Evolutionary conservation across 64 coral and sea anemone genomes (phyloP).

Genomic region (Montipora cactus): DNA sequence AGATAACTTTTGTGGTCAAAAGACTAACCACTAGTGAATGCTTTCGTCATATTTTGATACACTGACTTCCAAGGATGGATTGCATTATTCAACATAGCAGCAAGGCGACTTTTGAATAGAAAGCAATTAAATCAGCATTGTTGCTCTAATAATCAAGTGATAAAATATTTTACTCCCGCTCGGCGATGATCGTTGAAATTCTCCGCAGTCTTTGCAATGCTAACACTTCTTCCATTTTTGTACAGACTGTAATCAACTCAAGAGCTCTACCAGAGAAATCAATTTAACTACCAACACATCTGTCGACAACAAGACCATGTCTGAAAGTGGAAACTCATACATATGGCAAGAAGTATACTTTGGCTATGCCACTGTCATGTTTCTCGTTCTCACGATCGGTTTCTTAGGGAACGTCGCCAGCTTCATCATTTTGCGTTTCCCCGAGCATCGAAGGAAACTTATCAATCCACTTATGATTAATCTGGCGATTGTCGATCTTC

Average conservation of each 20-base stretch:
- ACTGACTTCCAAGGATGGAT: too few relatives aligned
- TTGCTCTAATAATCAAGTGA: too few relatives aligned
- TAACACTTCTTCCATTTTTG: not conserved
- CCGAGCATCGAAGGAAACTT: conserved; percentile 14
- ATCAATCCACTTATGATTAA: conserved; percentile 61
- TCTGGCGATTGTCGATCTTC: conserved; percentile 31
- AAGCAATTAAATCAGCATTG: too few relatives aligned
- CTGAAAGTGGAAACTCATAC: not conserved
- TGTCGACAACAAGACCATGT: not conserved
- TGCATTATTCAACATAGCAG: too few relatives aligned
- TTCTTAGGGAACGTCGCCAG: conserved; percentile 43
- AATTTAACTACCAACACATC: not conserved
- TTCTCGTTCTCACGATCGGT: conserved; percentile 39
- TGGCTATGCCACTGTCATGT: conserved; percentile 17
- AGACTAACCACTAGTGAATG: too few relatives aligned
- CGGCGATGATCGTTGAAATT: too few relatives aligned
- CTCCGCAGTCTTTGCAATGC: too few relatives aligned
- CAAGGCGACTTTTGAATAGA: too few relatives aligned
- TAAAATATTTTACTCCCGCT: too few relatives aligned
- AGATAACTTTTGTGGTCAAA: too few relatives aligned
- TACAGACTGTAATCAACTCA: not conserved
- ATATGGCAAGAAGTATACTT: not conserved
- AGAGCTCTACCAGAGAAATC: not conserved
- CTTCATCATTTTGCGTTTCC: conserved; percentile 34
- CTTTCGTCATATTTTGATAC: too few relatives aligned